Evolutionary conservation across 2,888 invertebrate species (phyloP).

Genomic region (Apamea monoglypha): DNA sequence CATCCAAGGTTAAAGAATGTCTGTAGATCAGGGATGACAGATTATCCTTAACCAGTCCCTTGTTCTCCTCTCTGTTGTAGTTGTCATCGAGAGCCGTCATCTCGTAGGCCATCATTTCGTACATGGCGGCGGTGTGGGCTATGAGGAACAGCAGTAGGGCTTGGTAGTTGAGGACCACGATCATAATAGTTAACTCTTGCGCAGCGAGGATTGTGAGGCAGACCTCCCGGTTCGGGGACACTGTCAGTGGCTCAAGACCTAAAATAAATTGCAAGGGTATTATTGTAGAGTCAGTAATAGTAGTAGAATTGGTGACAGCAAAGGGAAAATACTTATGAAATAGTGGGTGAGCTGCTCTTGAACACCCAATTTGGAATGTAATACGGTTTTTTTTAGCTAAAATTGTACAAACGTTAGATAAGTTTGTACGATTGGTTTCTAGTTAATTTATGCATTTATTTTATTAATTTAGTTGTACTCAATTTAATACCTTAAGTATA

Average conservation of each 20-base stretch:
- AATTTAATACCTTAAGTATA: too few relatives aligned
- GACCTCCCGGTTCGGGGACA: slow-evolving; percentile 77
- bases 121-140: slow-evolving; percentile 80
- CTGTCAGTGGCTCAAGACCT: slow-evolving; percentile 80
- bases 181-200: slow-evolving; percentile 76
- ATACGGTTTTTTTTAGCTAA: neutral
- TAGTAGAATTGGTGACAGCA: neutral
- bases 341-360: neutral
- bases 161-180: slow-evolving; percentile 79
- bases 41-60: too few relatives aligned
- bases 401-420: neutral
- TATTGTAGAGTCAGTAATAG: neutral
- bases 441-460: neutral
- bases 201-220: slow-evolving; percentile 73
- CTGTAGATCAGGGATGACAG: slow-evolving; percentile 78
- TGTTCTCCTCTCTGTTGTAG: too few relatives aligned
- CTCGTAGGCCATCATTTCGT: slow-evolving; percentile 76
- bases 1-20: slow-evolving; percentile 74
- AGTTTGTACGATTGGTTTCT: neutral
- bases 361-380: neutral
- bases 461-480: too few relatives aligned
- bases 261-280: slow-evolving; percentile 11
- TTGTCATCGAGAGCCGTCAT: slow-evolving; percentile 72
- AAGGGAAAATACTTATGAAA: neutral
- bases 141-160: slow-evolving; percentile 79